phyloP scores from a whole-genome alignment of 2,113 vertebrate genomes.

The Leptodactylus fuscus region DNA sequence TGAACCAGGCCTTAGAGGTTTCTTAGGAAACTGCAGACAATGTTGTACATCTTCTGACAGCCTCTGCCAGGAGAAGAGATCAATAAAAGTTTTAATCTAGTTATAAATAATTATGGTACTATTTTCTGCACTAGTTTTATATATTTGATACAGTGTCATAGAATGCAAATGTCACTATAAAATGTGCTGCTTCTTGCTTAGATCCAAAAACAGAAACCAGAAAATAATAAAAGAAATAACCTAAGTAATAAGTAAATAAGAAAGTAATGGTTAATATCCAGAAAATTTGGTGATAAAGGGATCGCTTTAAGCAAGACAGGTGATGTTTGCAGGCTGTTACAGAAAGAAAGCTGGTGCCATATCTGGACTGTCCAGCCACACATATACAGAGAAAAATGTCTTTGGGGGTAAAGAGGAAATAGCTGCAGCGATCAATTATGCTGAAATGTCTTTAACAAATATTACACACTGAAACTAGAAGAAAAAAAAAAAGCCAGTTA shows the following conservation, averaged over 20 bases:
- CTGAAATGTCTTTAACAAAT: conserved; percentile 65
- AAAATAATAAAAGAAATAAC: no score
- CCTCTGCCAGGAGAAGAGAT: no score
- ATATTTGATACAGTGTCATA: no score
- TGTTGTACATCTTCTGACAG: no score
- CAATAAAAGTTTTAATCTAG: no score
- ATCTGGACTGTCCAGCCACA: not conserved
- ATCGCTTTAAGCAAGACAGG: not conserved
- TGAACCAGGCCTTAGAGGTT: no score
- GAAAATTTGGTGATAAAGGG: not conserved
- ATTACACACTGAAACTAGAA: conserved; percentile 65
- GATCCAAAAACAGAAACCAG: no score
- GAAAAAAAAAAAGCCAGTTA: conserved; percentile 62
- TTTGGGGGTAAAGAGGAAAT: conserved; percentile 66
- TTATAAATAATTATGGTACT: no score
- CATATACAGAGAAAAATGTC: conserved; percentile 43
- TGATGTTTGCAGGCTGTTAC: not conserved
- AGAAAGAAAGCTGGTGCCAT: not conserved
- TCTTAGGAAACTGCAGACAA: no score
- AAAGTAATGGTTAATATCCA: not conserved
- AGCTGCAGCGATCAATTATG: conserved; percentile 66
- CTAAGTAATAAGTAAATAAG: not conserved
- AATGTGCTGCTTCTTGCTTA: not conserved
- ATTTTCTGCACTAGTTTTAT: no score
- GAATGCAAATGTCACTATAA: no score